A percentile compares a stretch with the other conserved stretches of the same genome.
Conservation (phyloP, 2,113 vertebrate genomes). For the Tupaia chinensis region DNA sequence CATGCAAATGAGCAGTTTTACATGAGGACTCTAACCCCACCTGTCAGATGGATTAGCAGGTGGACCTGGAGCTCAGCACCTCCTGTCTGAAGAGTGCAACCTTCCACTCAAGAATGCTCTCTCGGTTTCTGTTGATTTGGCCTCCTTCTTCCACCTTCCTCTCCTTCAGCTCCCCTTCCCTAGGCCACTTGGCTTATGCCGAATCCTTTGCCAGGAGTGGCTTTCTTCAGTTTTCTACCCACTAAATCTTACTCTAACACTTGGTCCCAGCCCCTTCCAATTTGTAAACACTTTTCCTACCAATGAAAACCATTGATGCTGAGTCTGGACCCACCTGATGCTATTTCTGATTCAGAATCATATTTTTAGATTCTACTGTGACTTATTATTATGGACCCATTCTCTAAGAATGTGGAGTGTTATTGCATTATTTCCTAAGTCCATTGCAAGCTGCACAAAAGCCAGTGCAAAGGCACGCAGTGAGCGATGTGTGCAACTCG, state of each 20-base stretch:
- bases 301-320: neutral
- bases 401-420: neutral
- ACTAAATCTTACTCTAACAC: neutral
- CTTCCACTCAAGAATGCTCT: neutral
- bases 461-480: neutral
- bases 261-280: neutral
- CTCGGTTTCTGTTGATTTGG: neutral
- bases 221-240: neutral
- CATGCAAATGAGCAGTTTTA: neutral
- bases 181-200: neutral
- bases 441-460: neutral
- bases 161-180: neutral
- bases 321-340: too few species aligned
- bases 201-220: neutral
- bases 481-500: neutral
- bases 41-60: neutral
- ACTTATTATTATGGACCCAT: neutral
- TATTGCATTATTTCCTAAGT: neutral
- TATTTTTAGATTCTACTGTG: neutral
- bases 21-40: neutral
- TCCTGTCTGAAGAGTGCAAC: neutral
- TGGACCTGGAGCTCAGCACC: too few species aligned
- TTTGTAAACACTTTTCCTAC: neutral
- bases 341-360: too few species aligned
- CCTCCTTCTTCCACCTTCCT: neutral